Evolutionary conservation across 2,113 vertebrate species (phyloP).

Genomic region (Chaetops frenatus): DNA sequence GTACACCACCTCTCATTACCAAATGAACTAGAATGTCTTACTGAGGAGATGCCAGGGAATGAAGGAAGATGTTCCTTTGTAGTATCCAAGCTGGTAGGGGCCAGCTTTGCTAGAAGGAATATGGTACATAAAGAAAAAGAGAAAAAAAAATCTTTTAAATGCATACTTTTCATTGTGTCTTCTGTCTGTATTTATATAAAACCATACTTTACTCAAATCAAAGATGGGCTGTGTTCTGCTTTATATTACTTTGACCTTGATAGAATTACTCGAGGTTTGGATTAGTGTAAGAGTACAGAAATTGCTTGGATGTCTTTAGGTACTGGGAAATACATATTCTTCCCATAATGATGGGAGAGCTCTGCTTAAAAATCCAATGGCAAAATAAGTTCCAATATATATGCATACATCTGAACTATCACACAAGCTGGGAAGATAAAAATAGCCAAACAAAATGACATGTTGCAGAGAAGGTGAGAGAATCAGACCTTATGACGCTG

Average conservation of each 20-base stretch:
- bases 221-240: neutral
- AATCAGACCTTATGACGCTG: slow-evolving; percentile 21
- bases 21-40: neutral
- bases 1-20: neutral
- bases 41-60: neutral
- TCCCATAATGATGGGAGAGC: slow-evolving; percentile 13
- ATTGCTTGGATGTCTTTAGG: slow-evolving; percentile 28
- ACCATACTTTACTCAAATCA: neutral
- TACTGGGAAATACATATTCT: slow-evolving; percentile 22
- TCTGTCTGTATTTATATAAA: neutral
- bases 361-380: slow-evolving; percentile 57
- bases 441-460: slow-evolving; percentile 11
- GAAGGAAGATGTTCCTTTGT: neutral
- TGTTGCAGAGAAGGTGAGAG: slow-evolving; percentile 29
- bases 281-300: slow-evolving; percentile 12
- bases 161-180: neutral
- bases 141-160: neutral
- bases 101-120: neutral
- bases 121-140: neutral
- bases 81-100: neutral
- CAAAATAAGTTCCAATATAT: slow-evolving; percentile 56
- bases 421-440: slow-evolving; percentile 27
- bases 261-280: slow-evolving; percentile 1
- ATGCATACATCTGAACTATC: slow-evolving; percentile 44
- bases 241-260: slow-evolving; percentile 40